A percentile compares a stretch with the other conserved stretches of the same genome.
Evolutionary conservation across 2,113 vertebrate genomes (phyloP).

Genomic region (Copsychus sechellarum): DNA sequence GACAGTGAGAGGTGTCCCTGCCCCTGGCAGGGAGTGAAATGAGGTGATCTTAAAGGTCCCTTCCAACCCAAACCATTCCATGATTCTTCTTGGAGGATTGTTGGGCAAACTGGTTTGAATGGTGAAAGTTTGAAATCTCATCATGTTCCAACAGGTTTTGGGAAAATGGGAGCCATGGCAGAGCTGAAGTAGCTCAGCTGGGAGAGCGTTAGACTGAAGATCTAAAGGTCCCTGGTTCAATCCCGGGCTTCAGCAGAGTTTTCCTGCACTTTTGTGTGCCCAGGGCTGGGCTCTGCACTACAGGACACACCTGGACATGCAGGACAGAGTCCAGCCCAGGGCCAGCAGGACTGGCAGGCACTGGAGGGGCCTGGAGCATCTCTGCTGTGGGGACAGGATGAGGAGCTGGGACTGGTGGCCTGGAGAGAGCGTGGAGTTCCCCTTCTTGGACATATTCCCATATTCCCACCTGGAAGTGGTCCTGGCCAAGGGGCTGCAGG

Average conservation of each 20-base stretch:
- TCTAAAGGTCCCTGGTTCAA: constrained; percentile 68
- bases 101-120: neutral
- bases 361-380: neutral
- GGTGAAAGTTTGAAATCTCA: neutral
- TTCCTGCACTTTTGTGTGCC: neutral
- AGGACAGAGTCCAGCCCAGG: neutral
- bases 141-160: neutral
- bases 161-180: fast-evolving
- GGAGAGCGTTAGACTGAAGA: constrained; percentile 64
- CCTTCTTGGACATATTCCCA: neutral
- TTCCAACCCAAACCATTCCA: neutral
- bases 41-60: fast-evolving
- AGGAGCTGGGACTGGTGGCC: neutral
- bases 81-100: neutral
- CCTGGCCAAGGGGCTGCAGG: neutral
- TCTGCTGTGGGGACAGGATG: neutral
- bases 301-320: fast-evolving
- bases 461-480: neutral
- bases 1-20: neutral
- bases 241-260: constrained; percentile 27
- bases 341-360: no score
- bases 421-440: neutral
- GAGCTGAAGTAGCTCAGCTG: constrained; percentile 52
- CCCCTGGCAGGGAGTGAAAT: neutral
- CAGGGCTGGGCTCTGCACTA: fast-evolving